Conservation (phyloP, 92 coral and sea anemone species). For the Epizoanthus stellaris region DNA sequence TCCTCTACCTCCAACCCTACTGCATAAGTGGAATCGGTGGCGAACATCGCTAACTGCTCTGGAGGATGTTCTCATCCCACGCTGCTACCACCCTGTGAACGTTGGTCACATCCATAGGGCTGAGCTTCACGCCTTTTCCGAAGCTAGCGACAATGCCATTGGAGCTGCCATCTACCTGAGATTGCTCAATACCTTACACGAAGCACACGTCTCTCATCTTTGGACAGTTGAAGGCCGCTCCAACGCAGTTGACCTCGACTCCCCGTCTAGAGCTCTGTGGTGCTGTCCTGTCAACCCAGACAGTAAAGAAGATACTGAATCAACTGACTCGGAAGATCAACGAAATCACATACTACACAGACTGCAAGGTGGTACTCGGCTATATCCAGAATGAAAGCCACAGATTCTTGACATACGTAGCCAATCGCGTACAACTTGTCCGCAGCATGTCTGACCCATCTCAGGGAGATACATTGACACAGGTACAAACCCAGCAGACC, state of each 20-base stretch:
- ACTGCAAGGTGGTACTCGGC: too few species aligned
- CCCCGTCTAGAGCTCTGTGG: too few species aligned
- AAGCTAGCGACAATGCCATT: slow-evolving; percentile 34
- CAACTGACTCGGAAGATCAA: too few species aligned
- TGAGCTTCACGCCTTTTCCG: slow-evolving; percentile 27
- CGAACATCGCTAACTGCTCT: neutral
- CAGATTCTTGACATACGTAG: neutral
- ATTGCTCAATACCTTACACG: neutral
- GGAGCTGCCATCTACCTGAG: neutral
- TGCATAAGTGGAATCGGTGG: slow-evolving; percentile 6
- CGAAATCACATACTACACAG: too few species aligned
- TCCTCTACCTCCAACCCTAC: slow-evolving; percentile 12
- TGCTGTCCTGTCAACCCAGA: too few species aligned
- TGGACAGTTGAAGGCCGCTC: slow-evolving; percentile 19
- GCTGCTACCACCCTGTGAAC: slow-evolving; percentile 1
- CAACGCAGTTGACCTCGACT: neutral
- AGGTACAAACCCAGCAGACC: slow-evolving; percentile 32
- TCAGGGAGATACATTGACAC: slow-evolving; percentile 39
- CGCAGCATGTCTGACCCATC: slow-evolving; percentile 26
- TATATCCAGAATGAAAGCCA: neutral
- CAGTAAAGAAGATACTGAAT: too few species aligned
- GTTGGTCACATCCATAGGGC: slow-evolving; percentile 3
- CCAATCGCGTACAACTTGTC: slow-evolving; percentile 25
- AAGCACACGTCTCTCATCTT: neutral
- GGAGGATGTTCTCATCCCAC: slow-evolving; percentile 16